phyloP scores from a whole-genome alignment of 2,113 vertebrate genomes.

The Sciurus niger region DNA sequence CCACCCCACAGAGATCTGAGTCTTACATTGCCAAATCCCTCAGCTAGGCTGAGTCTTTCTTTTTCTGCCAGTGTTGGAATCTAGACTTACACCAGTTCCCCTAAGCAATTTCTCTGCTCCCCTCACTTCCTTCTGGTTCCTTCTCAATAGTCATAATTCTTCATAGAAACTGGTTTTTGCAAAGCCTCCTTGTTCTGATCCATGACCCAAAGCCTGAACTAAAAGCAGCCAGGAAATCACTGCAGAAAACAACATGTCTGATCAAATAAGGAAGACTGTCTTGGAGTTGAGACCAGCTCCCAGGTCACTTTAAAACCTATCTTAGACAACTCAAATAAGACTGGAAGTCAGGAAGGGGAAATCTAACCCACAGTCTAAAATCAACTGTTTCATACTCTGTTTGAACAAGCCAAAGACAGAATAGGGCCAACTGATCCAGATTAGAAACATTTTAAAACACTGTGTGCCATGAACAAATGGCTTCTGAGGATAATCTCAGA shows the following conservation, averaged over 20 bases:
- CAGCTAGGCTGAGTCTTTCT: not conserved
- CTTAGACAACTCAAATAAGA: conserved; percentile 10
- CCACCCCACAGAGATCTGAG: not conserved
- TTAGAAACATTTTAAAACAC: not conserved
- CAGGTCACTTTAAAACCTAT: not conserved
- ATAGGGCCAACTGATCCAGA: not conserved
- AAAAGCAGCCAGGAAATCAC: not conserved
- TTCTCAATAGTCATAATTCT: conserved; percentile 10
- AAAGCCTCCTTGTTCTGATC: not conserved
- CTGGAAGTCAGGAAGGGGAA: not conserved
- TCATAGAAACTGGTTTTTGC: conserved; percentile 40
- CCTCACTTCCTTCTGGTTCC: not conserved
- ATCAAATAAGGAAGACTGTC: not conserved
- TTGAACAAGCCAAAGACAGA: not conserved
- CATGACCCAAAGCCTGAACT: conserved; percentile 12
- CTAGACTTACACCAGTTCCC: not conserved
- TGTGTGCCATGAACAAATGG: not conserved
- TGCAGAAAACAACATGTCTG: not conserved
- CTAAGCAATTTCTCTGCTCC: not conserved
- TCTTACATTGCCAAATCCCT: not conserved
- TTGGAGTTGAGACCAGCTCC: not conserved
- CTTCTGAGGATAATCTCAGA: not conserved
- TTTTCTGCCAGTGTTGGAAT: conserved; percentile 15
- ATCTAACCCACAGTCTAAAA: not conserved
- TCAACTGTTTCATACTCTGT: not conserved